phyloP scores from a whole-genome alignment of 2,113 vertebrate species.

The Hydrochoerus hydrochaeris region DNA sequence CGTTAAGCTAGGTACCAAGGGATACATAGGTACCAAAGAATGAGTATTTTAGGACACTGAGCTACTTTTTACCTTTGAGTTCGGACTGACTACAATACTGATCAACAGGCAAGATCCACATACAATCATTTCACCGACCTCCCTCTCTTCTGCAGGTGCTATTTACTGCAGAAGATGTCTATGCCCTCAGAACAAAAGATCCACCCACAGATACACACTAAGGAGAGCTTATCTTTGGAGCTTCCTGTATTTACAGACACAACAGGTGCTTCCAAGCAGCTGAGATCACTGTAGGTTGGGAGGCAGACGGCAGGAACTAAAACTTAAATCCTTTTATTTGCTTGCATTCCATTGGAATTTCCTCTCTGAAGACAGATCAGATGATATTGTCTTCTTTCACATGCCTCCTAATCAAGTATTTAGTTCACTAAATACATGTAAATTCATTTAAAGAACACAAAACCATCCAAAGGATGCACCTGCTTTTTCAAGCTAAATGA shows the following conservation, averaged over 20 bases:
- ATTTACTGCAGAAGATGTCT: not conserved
- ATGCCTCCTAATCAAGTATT: not conserved
- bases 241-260: not conserved
- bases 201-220: not conserved
- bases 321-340: not conserved
- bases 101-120: not conserved
- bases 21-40: not conserved
- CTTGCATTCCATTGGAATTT: not conserved
- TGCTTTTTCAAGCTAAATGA: slow-evolving; percentile 43
- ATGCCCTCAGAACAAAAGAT: not conserved
- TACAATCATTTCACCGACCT: not conserved
- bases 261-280: not conserved
- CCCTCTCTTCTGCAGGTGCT: not conserved
- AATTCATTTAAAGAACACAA: slow-evolving; percentile 43
- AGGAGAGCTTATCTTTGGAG: not conserved
- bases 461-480: not conserved
- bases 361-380: slow-evolving; percentile 13
- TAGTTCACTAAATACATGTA: slow-evolving; percentile 31
- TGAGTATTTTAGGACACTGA: not conserved
- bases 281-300: not conserved
- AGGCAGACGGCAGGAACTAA: not conserved
- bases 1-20: not conserved
- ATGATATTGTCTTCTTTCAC: not conserved
- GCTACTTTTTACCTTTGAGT: not conserved
- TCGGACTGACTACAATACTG: not conserved